Evolutionary conservation across 2,113 vertebrate genomes (phyloP).

Genomic region (Sclerurus mexicanus): DNA sequence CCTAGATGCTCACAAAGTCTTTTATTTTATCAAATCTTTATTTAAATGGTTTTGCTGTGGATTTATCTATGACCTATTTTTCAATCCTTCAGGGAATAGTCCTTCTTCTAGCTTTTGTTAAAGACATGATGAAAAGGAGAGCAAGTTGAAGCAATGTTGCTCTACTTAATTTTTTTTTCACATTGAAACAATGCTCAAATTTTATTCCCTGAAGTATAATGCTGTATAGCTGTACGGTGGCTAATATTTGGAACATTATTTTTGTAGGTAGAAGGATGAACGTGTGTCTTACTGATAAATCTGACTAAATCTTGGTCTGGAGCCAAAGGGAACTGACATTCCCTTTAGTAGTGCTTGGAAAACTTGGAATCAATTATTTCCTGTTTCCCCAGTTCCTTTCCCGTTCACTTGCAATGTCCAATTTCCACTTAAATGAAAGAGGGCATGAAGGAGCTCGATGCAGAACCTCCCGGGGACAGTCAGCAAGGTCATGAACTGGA

Average conservation of each 20-base stretch:
- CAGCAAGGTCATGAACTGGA: not conserved
- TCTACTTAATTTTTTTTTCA: not conserved
- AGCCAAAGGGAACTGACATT: not conserved
- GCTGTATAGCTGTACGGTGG: not conserved
- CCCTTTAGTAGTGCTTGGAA: not conserved
- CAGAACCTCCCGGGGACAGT: not conserved
- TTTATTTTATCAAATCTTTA: constrained; percentile 39
- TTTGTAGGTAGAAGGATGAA: not conserved
- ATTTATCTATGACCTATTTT: constrained; percentile 32
- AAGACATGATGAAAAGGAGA: not conserved
- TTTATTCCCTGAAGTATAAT: not conserved
- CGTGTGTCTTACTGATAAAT: not conserved
- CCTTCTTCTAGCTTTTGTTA: not conserved
- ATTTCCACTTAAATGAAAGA: not conserved
- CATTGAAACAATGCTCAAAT: not conserved
- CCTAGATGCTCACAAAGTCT: not conserved
- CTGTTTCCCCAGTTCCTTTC: not conserved
- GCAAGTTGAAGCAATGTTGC: not conserved
- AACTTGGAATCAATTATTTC: not conserved
- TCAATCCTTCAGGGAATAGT: not conserved
- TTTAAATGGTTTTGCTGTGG: constrained; percentile 25
- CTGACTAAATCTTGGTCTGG: not conserved
- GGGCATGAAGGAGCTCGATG: fast-evolving
- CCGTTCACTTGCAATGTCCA: not conserved
- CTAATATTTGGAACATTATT: not conserved